Evolutionary conservation across 1,140 invertebrate genomes (phyloP), one percentile per base, ranked within the genome.

Genomic region (Conus ventricosus): DNA sequence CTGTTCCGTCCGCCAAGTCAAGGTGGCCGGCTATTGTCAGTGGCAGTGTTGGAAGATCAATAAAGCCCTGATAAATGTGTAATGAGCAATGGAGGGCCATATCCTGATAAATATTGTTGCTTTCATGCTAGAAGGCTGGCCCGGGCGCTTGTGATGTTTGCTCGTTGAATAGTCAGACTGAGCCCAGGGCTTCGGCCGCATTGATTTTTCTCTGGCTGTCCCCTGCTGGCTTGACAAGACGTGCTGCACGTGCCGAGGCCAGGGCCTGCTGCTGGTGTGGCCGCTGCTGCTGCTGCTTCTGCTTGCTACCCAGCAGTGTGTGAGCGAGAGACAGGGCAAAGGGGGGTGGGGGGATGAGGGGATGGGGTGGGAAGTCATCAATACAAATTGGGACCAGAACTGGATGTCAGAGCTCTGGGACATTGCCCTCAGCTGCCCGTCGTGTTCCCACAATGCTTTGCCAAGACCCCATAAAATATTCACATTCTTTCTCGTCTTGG

Each of bases 301-400:
- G 75, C 78, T 80, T 8, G 25, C 78, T 60, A 11, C 51, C 78
- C 67, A 5, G 67, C 67, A 71, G 11, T 71, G 67, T 80, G 25
- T 80, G 11, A 15, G n/a, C 25, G 67, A 71, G 15, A 20, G 67
- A 71, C 11, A 23, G 67, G 67, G 0, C 1, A 15, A 60, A 4
- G 57, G 57, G 15, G 67, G 11, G 11, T 3, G 76, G 17, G 76
- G 25, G 6, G 76, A 4, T n/a, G 76, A 15, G 25, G 76, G 25
- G 76, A 8, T 7, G 39, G 76, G n/a, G 39, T n/a, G 80, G 80
- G 54, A 27, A 63, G 82, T 67, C 82, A 54, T 84, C 82, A 84
- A 84, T 84, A 84, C 82, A 84, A 84, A 60, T 84, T 67, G 82
- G 55, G 55, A 84, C 82, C 82, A 84, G 82, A 67, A 63, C 82